Evolutionary conservation across 2,888 invertebrate genomes (phyloP), one percentile per base, ranked within the genome.

Genomic region (Phengaris alcon): DNA sequence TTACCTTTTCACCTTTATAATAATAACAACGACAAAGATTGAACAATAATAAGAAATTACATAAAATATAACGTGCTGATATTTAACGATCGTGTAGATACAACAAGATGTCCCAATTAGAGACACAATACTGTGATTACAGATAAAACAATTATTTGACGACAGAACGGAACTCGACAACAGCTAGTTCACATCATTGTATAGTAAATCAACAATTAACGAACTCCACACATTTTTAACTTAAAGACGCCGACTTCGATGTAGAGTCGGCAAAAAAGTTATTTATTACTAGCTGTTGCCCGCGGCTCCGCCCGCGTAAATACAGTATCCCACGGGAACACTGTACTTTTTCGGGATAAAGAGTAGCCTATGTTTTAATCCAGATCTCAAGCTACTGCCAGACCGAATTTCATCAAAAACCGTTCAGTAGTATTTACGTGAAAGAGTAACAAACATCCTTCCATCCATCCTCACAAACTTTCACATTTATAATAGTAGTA

Each of bases 151-250:
- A 52, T 72, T 72, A 52, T 52, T 52, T 52, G 52, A 54, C 74
- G 79, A 83, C 80, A 83, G 81, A 82, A 82, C 79, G 80, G 80
- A 81, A 80, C 77, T 76, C 79, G 80, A 78, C 77, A 76, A 79
- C 79, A 78, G 77, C 68, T 79, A 81, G 78, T 78, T 72, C 72
- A 52, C 72, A 72, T 52, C 72, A 72, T 54, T 72, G 72, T 70
- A 35, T 13, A 72, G 51, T 35, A 54, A 54, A 35, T 70, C 70
- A 9, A 70, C 70, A 72, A 72, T 72, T 72, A 54, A 54, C 52
- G 72, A 72, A 72, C 72, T 72, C 52, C 70, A 70, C 72, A 70
- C 70, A 72, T 72, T 72, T 72, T 72, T 52, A 76, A 77, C 75
- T 78, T 74, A 77, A 78, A 79, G 72, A 77, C 73, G 74, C 75